These are phyloP conservation scores for Tiphia femorata DNA, from an alignment of 2,888 invertebrate genomes.

Conservation along the genomic window DNA sequence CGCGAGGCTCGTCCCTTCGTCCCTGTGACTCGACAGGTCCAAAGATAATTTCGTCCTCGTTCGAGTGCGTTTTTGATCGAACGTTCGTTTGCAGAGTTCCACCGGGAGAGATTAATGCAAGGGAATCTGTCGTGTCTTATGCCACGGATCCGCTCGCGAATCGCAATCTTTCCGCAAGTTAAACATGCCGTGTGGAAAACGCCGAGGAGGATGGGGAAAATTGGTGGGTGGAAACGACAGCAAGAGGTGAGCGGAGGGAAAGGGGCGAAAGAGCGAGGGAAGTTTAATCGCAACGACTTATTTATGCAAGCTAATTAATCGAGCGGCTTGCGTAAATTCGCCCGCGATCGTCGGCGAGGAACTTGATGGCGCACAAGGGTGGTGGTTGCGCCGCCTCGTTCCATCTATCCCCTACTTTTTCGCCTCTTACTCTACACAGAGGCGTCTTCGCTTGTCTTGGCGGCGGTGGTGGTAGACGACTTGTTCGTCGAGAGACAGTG, in stretches of 20 bases:
- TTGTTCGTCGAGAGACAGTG: neutral
- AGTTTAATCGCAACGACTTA: slow-evolving; percentile 43
- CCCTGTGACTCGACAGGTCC: neutral
- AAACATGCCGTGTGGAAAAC: slow-evolving; percentile 36
- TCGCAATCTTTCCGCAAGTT: slow-evolving; percentile 42
- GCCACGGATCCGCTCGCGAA: slow-evolving; percentile 40
- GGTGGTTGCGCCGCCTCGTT: neutral
- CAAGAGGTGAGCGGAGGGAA: too few species aligned
- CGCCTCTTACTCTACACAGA: neutral
- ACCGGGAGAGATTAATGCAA: slow-evolving; percentile 31
- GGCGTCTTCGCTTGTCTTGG: too few species aligned
- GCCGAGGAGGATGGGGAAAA: too few species aligned
- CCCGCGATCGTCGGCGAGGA: neutral
- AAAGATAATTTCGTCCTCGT: neutral
- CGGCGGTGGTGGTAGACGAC: too few species aligned
- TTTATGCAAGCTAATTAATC: slow-evolving; percentile 46
- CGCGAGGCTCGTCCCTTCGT: neutral
- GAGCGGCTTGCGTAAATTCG: slow-evolving; percentile 16
- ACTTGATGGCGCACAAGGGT: too few species aligned
- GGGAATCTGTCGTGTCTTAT: slow-evolving; percentile 39
- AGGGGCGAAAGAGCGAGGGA: too few species aligned
- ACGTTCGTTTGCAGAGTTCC: neutral
- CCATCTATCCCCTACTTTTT: neutral
- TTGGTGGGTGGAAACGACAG: too few species aligned
- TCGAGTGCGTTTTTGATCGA: neutral